Conservation (phyloP, 2,113 vertebrate species). For the Sylvicapra grimmia region DNA sequence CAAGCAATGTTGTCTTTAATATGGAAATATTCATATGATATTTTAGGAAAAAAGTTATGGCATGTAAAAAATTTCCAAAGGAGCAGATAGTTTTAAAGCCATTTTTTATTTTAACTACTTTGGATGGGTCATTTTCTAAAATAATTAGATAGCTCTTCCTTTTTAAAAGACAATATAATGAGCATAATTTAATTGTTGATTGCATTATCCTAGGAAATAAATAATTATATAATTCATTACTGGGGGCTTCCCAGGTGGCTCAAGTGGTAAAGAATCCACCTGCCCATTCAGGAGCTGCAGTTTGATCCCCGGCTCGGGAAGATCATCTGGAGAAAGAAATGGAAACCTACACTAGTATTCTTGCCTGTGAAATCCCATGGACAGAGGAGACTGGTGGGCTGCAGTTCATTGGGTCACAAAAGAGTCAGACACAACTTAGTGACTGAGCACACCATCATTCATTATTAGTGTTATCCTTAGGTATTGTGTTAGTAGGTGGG, state of each 20-base stretch:
- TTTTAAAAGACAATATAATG: neutral
- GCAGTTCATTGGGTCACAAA: neutral
- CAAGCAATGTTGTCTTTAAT: neutral
- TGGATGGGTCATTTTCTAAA: neutral
- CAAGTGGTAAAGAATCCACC: neutral
- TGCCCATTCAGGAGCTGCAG: neutral
- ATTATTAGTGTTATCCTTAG: neutral
- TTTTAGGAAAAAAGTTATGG: neutral
- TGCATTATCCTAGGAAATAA: neutral
- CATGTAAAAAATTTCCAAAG: neutral
- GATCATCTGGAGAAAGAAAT: neutral
- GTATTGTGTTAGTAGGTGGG: neutral
- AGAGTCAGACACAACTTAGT: neutral
- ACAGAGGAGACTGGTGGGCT: neutral
- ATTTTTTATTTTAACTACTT: neutral
- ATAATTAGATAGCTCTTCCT: neutral
- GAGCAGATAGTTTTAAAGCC: neutral
- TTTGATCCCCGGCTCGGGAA: neutral
- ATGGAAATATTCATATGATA: neutral
- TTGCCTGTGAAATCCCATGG: neutral
- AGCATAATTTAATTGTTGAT: neutral
- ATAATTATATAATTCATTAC: neutral
- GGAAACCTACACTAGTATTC: neutral
- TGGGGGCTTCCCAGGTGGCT: neutral
- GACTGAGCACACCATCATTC: neutral